These are phyloP conservation scores for Gymnobelideus leadbeateri DNA, from an alignment of 2,113 vertebrate genomes.

Conservation along the genomic window DNA sequence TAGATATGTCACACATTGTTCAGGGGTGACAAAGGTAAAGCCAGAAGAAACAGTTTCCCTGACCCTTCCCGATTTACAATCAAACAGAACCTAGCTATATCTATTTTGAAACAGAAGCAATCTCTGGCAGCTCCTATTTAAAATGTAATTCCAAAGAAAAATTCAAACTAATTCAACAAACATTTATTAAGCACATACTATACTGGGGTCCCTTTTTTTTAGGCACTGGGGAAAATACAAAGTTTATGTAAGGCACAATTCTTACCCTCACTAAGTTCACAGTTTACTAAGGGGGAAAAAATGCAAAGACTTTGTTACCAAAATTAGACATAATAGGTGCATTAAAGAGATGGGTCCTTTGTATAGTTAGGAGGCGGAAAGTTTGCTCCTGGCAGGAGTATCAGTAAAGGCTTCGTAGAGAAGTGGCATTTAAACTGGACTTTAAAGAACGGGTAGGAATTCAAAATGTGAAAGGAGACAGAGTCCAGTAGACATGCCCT, in stretches of 20 bases:
- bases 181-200: background rate
- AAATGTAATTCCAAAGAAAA: background rate
- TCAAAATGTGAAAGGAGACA: background rate
- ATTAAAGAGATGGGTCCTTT: background rate
- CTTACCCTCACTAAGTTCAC: background rate
- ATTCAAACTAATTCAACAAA: background rate
- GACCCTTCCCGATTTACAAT: background rate
- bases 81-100: background rate
- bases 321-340: background rate
- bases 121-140: background rate
- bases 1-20: background rate
- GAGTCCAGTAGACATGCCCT: background rate
- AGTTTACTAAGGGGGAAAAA: background rate
- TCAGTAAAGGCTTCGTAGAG: background rate
- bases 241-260: background rate
- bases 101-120: background rate
- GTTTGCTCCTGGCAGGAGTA: background rate
- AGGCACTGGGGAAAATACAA: background rate
- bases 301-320: background rate
- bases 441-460: background rate
- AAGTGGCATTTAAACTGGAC: background rate
- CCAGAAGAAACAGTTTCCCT: background rate
- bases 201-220: background rate
- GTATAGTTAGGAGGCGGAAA: background rate
- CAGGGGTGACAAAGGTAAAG: background rate